Evolutionary conservation across 2,888 invertebrate genomes (phyloP).

Genomic region (Atethmia centrago): DNA sequence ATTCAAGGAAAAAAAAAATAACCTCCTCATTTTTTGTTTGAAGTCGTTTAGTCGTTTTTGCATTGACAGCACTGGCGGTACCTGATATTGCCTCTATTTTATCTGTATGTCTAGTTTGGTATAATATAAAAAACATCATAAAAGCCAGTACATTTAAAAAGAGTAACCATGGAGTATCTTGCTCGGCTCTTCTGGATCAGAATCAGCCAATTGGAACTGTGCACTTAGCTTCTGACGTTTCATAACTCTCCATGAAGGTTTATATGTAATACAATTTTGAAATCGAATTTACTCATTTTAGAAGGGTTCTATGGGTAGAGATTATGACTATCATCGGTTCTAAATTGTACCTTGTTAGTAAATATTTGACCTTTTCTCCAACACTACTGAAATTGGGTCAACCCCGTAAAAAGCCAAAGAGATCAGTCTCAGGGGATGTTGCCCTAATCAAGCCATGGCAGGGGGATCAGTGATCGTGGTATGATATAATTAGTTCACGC

Average conservation of each 20-base stretch:
- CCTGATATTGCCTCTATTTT: not conserved
- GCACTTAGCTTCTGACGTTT: not conserved
- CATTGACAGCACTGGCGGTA: no score
- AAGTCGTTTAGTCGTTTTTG: no score
- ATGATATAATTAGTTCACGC: constrained; percentile 52
- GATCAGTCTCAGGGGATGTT: constrained; percentile 48
- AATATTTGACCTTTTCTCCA: constrained; percentile 21
- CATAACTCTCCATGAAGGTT: not conserved
- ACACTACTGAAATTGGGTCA: constrained; percentile 33
- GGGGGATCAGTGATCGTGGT: constrained; percentile 40
- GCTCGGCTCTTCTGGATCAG: not conserved
- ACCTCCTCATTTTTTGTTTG: no score
- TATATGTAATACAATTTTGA: not conserved
- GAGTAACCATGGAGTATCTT: not conserved
- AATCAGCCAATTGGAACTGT: not conserved
- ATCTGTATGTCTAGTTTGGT: no score
- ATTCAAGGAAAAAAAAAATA: no score
- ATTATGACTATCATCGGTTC: not conserved
- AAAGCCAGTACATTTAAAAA: not conserved
- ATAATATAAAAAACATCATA: no score
- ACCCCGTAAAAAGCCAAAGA: constrained; percentile 41
- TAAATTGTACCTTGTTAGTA: not conserved
- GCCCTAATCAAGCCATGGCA: constrained; percentile 51
- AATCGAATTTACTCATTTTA: not conserved
- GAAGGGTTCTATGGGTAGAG: not conserved